Percentiles rank a stretch among this genome's conserved stretches.
Evolutionary conservation across 1,140 invertebrate genomes (phyloP).

Genomic region (Ceratosolen fusciceps): DNA sequence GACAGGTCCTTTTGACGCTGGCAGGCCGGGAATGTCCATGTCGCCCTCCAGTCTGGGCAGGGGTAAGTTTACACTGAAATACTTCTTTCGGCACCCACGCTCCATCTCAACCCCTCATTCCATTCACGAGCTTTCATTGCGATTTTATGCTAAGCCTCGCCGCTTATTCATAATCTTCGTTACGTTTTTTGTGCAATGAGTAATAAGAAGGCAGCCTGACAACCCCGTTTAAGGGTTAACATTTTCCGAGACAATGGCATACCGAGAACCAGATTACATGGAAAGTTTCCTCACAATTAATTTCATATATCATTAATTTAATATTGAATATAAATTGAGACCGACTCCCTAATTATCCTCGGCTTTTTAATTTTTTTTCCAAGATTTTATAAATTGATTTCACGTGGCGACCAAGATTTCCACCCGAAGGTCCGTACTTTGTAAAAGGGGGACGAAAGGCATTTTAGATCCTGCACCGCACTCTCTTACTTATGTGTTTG

Average conservation of each 20-base stretch:
- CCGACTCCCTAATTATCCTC: neutral
- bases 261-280: no score
- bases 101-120: neutral
- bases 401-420: constrained; percentile 59
- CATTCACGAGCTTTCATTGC: constrained; percentile 12
- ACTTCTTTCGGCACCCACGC: neutral
- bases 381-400: constrained; percentile 60
- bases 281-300: no score
- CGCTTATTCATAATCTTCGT: no score
- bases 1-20: constrained; percentile 60
- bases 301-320: no score
- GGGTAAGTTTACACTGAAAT: constrained; percentile 74
- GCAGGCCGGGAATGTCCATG: constrained; percentile 72
- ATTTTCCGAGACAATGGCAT: no score
- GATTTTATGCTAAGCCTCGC: neutral
- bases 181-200: no score
- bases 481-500: constrained; percentile 50
- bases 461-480: constrained; percentile 63
- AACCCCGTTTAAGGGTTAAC: no score
- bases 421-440: constrained; percentile 56
- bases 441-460: constrained; percentile 67
- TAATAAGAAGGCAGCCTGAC: no score
- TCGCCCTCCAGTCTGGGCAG: constrained; percentile 82
- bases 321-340: neutral
- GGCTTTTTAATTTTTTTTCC: constrained; percentile 12